Percentiles rank a stretch among this genome's conserved stretches.
These are phyloP conservation scores for Falco biarmicus DNA, from an alignment of 2,797 vertebrate genomes.

Conservation along the genomic window DNA sequence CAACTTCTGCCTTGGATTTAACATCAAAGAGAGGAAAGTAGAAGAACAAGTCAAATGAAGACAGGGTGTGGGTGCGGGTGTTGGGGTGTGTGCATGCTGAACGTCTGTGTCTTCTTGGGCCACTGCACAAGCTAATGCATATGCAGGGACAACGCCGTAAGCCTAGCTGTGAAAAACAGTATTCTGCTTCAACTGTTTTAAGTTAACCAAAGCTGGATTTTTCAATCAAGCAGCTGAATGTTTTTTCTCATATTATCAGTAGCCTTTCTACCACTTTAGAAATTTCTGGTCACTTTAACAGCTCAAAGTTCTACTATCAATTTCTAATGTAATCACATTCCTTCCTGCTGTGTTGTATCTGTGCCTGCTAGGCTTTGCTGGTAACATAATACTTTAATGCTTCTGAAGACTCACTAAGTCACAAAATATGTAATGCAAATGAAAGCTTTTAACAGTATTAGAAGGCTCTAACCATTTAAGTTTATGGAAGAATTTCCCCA, in stretches of 20 bases:
- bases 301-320: neutral
- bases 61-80: too few relatives aligned
- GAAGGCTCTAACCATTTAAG: neutral
- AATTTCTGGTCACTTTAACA: neutral
- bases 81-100: too few relatives aligned
- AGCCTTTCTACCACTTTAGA: neutral
- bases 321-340: neutral
- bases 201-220: neutral
- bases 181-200: neutral
- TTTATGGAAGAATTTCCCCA: neutral
- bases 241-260: neutral
- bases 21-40: neutral
- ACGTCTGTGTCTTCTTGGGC: neutral
- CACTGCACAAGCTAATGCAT: neutral
- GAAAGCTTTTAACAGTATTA: neutral
- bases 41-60: neutral
- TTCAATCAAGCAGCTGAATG: neutral
- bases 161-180: neutral
- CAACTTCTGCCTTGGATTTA: neutral
- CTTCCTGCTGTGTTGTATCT: neutral
- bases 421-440: neutral
- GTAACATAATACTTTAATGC: neutral
- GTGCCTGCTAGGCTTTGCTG: neutral
- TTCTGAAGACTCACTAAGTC: conserved; percentile 1
- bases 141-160: neutral